Percentiles rank a stretch among this genome's conserved stretches.
phyloP scores from a whole-genome alignment of 1,140 invertebrate species.

The Eubasilissa regina region DNA sequence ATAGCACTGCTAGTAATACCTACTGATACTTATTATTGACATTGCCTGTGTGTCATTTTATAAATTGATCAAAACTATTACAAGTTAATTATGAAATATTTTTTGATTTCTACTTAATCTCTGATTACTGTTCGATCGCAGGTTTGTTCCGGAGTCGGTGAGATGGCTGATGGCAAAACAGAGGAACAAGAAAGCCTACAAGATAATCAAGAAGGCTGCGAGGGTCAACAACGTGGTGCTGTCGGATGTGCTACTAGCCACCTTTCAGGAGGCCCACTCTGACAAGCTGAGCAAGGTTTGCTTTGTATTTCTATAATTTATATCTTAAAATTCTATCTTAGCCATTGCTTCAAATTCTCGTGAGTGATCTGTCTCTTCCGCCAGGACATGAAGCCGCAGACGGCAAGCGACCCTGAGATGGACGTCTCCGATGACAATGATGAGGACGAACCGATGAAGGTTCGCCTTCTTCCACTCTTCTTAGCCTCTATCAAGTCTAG shows the following conservation, averaged over 20 bases:
- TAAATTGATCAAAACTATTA: no score
- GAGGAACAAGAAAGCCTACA: slow-evolving; percentile 69
- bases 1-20: no score
- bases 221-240: slow-evolving; percentile 72
- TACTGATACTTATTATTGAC: no score
- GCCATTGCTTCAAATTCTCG: background rate
- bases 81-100: no score
- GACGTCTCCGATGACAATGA: slow-evolving; percentile 48
- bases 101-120: no score
- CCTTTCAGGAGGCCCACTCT: slow-evolving; percentile 56
- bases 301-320: background rate
- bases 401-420: slow-evolving; percentile 14
- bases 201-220: slow-evolving; percentile 73
- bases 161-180: slow-evolving; percentile 76
- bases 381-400: slow-evolving; percentile 22
- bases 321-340: background rate
- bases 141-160: slow-evolving; percentile 77
- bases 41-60: no score
- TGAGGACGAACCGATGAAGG: slow-evolving; percentile 55
- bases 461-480: slow-evolving; percentile 47
- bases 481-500: slow-evolving; percentile 68
- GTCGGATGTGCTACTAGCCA: slow-evolving; percentile 67
- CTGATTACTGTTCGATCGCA: slow-evolving; percentile 53
- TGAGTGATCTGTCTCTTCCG: background rate
- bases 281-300: slow-evolving; percentile 47